Percentiles rank a stretch among this genome's conserved stretches.
These are phyloP conservation scores for Lathamus discolor DNA, from an alignment of 2,113 vertebrate species.

Conservation along the genomic window DNA sequence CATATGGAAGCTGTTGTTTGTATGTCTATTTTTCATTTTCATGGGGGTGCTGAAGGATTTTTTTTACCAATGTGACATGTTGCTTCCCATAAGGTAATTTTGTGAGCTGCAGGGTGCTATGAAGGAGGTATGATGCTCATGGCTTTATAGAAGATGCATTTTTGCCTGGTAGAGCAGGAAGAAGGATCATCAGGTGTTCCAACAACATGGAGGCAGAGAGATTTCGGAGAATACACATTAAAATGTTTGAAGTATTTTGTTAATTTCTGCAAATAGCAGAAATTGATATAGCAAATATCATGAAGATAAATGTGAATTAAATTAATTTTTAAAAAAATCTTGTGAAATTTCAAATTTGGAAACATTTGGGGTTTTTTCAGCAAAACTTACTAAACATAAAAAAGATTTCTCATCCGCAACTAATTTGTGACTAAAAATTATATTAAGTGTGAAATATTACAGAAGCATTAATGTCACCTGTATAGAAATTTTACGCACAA, in stretches of 20 bases:
- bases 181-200: not conserved
- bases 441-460: not conserved
- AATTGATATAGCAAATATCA: no score
- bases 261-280: not conserved
- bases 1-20: not conserved
- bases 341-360: not conserved
- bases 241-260: not conserved
- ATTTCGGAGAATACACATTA: not conserved
- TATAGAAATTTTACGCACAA: not conserved
- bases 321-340: not conserved
- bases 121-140: not conserved
- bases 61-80: not conserved
- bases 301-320: accelerated
- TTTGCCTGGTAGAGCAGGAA: not conserved
- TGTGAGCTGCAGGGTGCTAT: not conserved
- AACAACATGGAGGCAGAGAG: accelerated
- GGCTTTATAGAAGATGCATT: not conserved
- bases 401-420: not conserved
- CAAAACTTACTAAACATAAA: not conserved
- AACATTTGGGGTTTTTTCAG: not conserved
- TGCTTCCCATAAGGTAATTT: not conserved
- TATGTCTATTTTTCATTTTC: not conserved
- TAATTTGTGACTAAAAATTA: not conserved
- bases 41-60: not conserved
- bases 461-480: not conserved